Evolutionary conservation across 2,888 invertebrate species (phyloP).

Genomic region (Unio delphinus): DNA sequence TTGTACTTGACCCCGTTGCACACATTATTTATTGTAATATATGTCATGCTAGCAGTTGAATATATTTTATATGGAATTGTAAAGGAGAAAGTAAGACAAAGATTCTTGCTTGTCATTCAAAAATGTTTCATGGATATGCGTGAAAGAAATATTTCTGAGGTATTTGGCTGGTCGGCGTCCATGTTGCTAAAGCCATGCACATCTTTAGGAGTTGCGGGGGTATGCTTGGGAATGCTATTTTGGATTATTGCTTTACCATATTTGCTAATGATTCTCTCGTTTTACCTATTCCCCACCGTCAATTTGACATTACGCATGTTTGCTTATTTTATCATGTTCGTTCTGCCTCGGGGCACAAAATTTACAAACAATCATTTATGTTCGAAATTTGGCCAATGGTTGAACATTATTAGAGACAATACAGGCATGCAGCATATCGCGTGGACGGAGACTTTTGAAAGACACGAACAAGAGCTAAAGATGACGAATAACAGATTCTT

Average conservation of each 20-base stretch:
- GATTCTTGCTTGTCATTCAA: conserved; percentile 40
- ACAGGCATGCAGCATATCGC: conserved; percentile 6
- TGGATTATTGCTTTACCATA: conserved; percentile 51
- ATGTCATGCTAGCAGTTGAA: conserved; percentile 53
- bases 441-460: conserved; percentile 28
- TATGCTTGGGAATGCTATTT: conserved; percentile 53
- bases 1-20: conserved; percentile 62
- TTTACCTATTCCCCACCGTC: conserved; percentile 62
- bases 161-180: conserved; percentile 42
- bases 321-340: conserved; percentile 47
- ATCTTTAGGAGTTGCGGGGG: conserved; percentile 53
- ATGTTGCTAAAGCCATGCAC: conserved; percentile 60
- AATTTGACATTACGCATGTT: conserved; percentile 57
- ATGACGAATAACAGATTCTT: conserved; percentile 12
- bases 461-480: conserved; percentile 17
- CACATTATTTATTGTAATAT: conserved; percentile 56
- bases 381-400: conserved; percentile 2
- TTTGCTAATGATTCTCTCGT: conserved; percentile 41
- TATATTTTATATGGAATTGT: conserved; percentile 47
- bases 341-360: conserved; percentile 34
- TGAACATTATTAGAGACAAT: too few relatives aligned
- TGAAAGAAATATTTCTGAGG: conserved; percentile 30
- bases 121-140: conserved; percentile 56
- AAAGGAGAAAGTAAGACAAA: conserved; percentile 35
- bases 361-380: background rate